These are phyloP conservation scores for Fragum whitleyi DNA, from an alignment of 2,888 invertebrate genomes.

Conservation along the genomic window DNA sequence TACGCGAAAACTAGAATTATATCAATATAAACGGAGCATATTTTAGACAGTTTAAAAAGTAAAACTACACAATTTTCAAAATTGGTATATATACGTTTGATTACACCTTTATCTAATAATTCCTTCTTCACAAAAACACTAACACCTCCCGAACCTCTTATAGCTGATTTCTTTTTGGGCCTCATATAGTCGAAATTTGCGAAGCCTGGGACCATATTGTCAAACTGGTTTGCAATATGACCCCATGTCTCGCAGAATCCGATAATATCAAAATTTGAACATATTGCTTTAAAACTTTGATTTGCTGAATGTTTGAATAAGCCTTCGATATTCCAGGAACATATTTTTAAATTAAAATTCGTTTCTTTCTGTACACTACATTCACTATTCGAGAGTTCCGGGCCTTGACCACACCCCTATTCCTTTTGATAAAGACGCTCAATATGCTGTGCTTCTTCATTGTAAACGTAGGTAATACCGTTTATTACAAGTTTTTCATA, in stretches of 20 bases:
- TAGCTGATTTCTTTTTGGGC: neutral
- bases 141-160: neutral
- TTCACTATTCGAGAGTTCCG: neutral
- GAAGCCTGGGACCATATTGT: conserved; percentile 3
- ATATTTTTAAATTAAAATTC: neutral
- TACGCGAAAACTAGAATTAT: neutral
- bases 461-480: neutral
- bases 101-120: neutral
- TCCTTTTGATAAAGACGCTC: neutral
- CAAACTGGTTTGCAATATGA: conserved; percentile 10
- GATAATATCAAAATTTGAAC: too few relatives aligned
- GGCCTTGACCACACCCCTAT: conserved; percentile 2
- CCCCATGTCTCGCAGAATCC: too few relatives aligned
- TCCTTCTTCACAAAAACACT: neutral
- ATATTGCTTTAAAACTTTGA: too few relatives aligned
- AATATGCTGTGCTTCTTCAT: neutral
- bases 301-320: too few relatives aligned
- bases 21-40: too few relatives aligned
- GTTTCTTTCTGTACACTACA: too few relatives aligned
- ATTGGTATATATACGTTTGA: neutral
- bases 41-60: neutral
- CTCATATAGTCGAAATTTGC: conserved; percentile 6
- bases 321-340: conserved; percentile 8
- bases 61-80: neutral
- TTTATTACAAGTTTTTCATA: too few relatives aligned